Evolutionary conservation across 2,113 vertebrate species (phyloP).

Genomic region (Steatornis caripensis): DNA sequence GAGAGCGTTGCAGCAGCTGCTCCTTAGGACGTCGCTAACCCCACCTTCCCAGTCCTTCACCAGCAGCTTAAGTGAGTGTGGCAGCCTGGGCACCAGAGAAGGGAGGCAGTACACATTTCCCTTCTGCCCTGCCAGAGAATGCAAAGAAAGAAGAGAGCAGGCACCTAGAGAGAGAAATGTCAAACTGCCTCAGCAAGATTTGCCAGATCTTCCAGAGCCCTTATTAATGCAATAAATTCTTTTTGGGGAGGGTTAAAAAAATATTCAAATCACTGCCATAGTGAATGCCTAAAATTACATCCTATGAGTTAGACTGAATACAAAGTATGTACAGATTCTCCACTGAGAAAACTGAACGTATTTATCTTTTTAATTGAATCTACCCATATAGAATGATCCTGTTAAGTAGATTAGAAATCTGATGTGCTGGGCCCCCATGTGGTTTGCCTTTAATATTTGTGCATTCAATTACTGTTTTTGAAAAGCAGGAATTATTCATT

Average conservation of each 20-base stretch:
- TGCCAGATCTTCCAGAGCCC: background rate
- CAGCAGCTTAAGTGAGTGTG: rapidly evolving
- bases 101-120: background rate
- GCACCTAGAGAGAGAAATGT: background rate
- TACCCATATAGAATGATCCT: slow-evolving; percentile 52
- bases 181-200: background rate
- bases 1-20: background rate
- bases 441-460: slow-evolving; percentile 46
- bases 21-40: background rate
- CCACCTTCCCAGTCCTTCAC: background rate
- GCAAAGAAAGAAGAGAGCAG: background rate
- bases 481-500: slow-evolving; percentile 60
- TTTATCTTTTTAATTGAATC: slow-evolving; percentile 70
- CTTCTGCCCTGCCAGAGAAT: background rate
- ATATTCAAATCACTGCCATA: background rate
- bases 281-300: slow-evolving; percentile 43
- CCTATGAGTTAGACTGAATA: slow-evolving; percentile 1
- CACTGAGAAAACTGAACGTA: slow-evolving; percentile 37
- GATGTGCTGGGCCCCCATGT: slow-evolving; percentile 8
- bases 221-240: slow-evolving; percentile 13
- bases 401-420: slow-evolving; percentile 74
- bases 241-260: slow-evolving; percentile 1
- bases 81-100: background rate
- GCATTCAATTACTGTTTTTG: slow-evolving; percentile 48
- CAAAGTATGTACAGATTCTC: slow-evolving; percentile 41